Evolutionary conservation across 2,113 vertebrate species (phyloP).

Genomic region (Indicator maculatus): DNA sequence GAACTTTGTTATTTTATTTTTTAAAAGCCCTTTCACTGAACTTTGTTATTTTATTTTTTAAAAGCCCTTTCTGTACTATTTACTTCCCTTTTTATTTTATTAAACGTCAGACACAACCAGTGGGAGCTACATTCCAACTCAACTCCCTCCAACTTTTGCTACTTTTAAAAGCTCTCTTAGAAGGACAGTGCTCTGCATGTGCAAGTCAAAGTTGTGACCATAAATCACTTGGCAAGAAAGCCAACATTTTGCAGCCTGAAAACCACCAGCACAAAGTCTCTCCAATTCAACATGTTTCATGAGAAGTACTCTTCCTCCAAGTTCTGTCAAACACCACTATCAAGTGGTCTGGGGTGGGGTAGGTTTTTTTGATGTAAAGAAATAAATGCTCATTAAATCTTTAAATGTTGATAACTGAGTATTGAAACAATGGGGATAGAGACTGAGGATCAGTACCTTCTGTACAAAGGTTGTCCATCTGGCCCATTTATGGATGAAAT

Average conservation of each 20-base stretch:
- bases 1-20: background rate
- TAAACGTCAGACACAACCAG: background rate
- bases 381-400: background rate
- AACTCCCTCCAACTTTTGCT: background rate
- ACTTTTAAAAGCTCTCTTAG: background rate
- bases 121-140: background rate
- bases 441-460: background rate
- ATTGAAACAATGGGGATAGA: background rate
- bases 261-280: background rate
- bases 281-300: background rate
- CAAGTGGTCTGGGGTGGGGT: background rate
- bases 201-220: background rate
- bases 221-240: slow-evolving; percentile 2
- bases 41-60: background rate
- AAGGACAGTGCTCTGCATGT: slow-evolving; percentile 73
- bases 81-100: background rate
- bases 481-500: background rate
- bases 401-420: background rate
- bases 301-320: background rate
- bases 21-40: background rate
- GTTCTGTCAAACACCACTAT: background rate
- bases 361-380: background rate
- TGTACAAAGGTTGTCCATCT: background rate
- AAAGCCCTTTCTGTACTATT: background rate
- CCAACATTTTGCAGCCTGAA: background rate